Base-by-base conservation (phyloP, 2,113 vertebrate species). In the Acrocephalus arundinaceus region DNA sequence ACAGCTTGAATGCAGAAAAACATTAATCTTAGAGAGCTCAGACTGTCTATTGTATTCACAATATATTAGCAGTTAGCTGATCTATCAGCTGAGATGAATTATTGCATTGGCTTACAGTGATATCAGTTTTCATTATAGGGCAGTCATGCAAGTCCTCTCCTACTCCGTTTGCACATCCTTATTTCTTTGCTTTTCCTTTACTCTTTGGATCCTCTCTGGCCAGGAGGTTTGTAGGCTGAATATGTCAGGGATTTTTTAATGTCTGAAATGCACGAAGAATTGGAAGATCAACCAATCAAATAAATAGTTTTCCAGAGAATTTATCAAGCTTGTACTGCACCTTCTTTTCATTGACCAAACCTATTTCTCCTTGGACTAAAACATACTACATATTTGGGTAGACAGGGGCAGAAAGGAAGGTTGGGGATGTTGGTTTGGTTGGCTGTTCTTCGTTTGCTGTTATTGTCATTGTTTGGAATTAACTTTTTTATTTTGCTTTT, bases 21-120 rank as follows among this genome's bases (percentile, higher is more conserved):
- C 59, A 93, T 96, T 94, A 80, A 80, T 97, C 86, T 96, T 93
- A 77, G 39, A 83, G 59, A 81, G 61, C 58, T 39, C 66, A 81
- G 76, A 27, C 41, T 71, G 54, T 70, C 93, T 96, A 75, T 96
- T 95, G 59, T 94, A 68, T 93, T 94, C 94, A 89, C 74, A 77
- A 91, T 72, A 58, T 87, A 93, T 95, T 93, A 95, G 67, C 59
- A 96, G 92, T 91, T 95, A 94, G 90, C 74, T 77, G 57, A 84
- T 96, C 86, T 92, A 92, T 96, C 94, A 85, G 78, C 66, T 94
- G 81, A 85, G 87, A 83, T 95, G 74, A 95, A 91, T 96, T 95
- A 95, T 95, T 95, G 73, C 84, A 80, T 76, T 80, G 83, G 76
- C 45, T 92, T 93, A 68, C 71, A 74, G 39, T 43, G 71, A 45